phyloP scores from a whole-genome alignment of 2,797 vertebrate genomes.

The Florisuga fusca region DNA sequence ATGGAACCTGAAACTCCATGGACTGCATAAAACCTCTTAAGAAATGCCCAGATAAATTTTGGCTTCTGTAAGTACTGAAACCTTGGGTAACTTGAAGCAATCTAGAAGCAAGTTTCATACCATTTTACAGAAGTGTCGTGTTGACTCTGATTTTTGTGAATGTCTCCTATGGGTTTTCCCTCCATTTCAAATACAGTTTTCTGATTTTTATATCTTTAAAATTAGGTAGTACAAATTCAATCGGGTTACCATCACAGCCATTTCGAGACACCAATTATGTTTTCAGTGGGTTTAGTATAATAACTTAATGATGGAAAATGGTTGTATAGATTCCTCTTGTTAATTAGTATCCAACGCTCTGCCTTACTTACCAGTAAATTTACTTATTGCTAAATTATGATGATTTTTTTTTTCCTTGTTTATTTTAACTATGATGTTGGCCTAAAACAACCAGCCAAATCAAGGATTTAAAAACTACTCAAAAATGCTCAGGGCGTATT shows the following conservation, averaged over 20 bases:
- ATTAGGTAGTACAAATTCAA: background rate
- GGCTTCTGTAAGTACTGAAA: background rate
- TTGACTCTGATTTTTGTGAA: background rate
- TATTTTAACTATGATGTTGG: background rate
- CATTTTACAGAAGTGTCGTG: fast-evolving
- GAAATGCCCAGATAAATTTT: background rate
- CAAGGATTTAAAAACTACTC: background rate
- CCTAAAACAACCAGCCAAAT: background rate
- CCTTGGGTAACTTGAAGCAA: background rate
- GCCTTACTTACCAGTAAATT: background rate
- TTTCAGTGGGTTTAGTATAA: background rate
- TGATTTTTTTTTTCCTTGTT: background rate
- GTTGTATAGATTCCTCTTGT: too few relatives aligned
- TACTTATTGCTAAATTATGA: background rate
- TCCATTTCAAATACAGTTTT: fast-evolving
- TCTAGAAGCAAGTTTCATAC: background rate
- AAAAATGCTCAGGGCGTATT: background rate
- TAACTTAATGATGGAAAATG: too few relatives aligned
- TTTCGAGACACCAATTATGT: background rate
- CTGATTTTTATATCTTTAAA: background rate
- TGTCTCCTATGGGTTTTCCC: background rate
- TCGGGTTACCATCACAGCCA: too few relatives aligned
- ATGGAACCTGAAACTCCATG: background rate
- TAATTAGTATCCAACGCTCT: too few relatives aligned
- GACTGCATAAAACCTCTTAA: background rate